Base-by-base conservation (phyloP, 53 echinoderm and acorn worm genomes). In the Luidia sarsii region DNA sequence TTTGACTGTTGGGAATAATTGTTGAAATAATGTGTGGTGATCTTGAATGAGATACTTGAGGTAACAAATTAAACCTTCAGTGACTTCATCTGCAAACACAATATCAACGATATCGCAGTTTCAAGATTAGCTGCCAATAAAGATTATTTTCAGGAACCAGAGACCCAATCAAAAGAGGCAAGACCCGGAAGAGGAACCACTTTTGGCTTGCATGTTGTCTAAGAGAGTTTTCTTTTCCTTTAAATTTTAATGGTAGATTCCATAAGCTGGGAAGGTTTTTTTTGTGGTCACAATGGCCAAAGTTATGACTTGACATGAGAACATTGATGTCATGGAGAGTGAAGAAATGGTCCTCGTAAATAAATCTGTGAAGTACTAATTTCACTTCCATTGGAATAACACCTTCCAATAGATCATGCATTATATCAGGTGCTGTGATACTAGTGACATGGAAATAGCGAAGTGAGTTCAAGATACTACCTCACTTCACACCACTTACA, bases 1-100 rank as follows among this genome's bases (percentile, higher is more conserved):
- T 41, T n/a, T n/a, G n/a, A n/a, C n/a, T n/a, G n/a, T n/a, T 41
- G 83, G 83, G 46, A 89, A 89, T 4, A 83, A 45, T 36, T 89
- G 20, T 13, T 79, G 39, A 34, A 60, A 89, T 5, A 89, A 30
- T 19, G 25, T 3, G 43, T 82, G 88, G 53, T 89, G 89, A 28
- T 75, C 70, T 36, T 30, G 11, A 18, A 83, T 68, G 4, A 70
- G 69, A 18, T 70, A 77, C 25, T 75, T 60, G 11, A 82, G 23
- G 49, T 67, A 88, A 9, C 28, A 9, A 33, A 35, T 75, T 52
- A 51, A 75, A 2, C 68, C 30, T 66, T 21, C 38, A 57, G 67
- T 86, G 2, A 86, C 79, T 50, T 69, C 68, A n/a, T 77, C 80
- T 35, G 80, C 32, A 2, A 43, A 3, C 1, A 61, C 64, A 22